Evolutionary conservation across 2,797 vertebrate species (phyloP).

Genomic region (Gouania willdenowi): DNA sequence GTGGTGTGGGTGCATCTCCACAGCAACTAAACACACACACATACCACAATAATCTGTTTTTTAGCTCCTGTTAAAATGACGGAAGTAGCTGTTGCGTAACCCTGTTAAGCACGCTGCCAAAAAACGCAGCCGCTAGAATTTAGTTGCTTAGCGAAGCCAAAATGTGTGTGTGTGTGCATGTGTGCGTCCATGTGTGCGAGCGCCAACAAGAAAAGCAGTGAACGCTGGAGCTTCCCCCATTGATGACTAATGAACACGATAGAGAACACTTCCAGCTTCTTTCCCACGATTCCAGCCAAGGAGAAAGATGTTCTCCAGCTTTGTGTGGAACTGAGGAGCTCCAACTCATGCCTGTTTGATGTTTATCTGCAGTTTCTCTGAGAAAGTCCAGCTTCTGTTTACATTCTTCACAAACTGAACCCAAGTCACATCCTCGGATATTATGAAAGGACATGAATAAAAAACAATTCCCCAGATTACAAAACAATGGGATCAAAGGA

Average conservation of each 20-base stretch:
- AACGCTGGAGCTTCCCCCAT: slow-evolving; percentile 61
- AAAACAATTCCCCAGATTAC: too few relatives aligned
- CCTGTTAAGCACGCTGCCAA: slow-evolving; percentile 43
- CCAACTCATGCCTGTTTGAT: slow-evolving; percentile 29
- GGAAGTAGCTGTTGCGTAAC: slow-evolving; percentile 69
- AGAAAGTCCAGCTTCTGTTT: slow-evolving; percentile 41
- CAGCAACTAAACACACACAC: slow-evolving; percentile 60
- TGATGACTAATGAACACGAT: slow-evolving; percentile 65
- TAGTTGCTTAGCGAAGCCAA: slow-evolving; percentile 41
- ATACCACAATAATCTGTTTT: slow-evolving; percentile 62
- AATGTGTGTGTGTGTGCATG: slow-evolving; percentile 56
- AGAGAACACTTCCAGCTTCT: slow-evolving; percentile 56
- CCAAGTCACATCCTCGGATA: too few relatives aligned
- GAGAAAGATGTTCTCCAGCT: slow-evolving; percentile 60
- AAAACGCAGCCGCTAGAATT: slow-evolving; percentile 52
- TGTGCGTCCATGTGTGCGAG: too few relatives aligned
- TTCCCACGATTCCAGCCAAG: slow-evolving; percentile 68
- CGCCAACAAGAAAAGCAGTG: slow-evolving; percentile 59
- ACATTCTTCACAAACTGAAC: too few relatives aligned
- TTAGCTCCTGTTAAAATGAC: slow-evolving; percentile 58
- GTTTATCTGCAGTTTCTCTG: slow-evolving; percentile 5
- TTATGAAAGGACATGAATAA: too few relatives aligned
- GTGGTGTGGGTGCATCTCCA: slow-evolving; percentile 48
- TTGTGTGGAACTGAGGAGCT: slow-evolving; percentile 24
- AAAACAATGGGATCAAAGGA: too few relatives aligned